Evolutionary conservation across 2,888 invertebrate species (phyloP), one percentile per base, ranked within the genome.

Genomic region (Ceraclea dissimilis): DNA sequence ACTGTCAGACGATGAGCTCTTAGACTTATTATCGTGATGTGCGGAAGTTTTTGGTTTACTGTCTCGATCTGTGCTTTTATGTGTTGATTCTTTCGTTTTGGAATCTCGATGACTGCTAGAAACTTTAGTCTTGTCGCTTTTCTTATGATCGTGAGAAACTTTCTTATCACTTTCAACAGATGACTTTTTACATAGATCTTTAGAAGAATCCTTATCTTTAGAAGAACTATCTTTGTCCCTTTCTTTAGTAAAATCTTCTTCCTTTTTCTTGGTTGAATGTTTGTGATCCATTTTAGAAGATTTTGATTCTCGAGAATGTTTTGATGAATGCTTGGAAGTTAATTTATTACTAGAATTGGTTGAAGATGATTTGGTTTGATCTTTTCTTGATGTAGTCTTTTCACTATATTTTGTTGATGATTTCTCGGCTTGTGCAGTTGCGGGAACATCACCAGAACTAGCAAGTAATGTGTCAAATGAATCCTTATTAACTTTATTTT

Each of bases 251-350:
- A 4, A 6, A 26, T 26, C 10, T 16, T 39, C 39, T n/a, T 39
- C 39, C 13, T 16, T 39, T 39, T 16, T 39, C 39, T 39, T 39
- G 2, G n/a, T 39, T 2, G 33, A 34, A 50, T 34, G 20, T 55
- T 34, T 58, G 52, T 51, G 51, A 57, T 60, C 52, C 57, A 46
- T 43, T 59, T 49, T 49, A 10, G 21, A 26, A 49, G 39, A 39
- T 13, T 39, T 39, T 13, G 39, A n/a, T n/a, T 39, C 16, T 13
- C 39, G 39, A 39, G 2, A 4, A 39, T 5, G 13, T 5, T 39
- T 39, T 8, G 31, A 6, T 5, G 17, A 16, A 47, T 47, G 17
- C 8, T 20, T 47, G 19, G 39, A 39, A n/a, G 13, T 4, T 39
- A 13, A 16, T 39, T 39, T 39, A 16, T n/a, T 13, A 39, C 13